Percentiles rank a stretch among this genome's conserved stretches.
Evolutionary conservation across 2,113 vertebrate species (phyloP).

Genomic region (Aphyosemion australe): DNA sequence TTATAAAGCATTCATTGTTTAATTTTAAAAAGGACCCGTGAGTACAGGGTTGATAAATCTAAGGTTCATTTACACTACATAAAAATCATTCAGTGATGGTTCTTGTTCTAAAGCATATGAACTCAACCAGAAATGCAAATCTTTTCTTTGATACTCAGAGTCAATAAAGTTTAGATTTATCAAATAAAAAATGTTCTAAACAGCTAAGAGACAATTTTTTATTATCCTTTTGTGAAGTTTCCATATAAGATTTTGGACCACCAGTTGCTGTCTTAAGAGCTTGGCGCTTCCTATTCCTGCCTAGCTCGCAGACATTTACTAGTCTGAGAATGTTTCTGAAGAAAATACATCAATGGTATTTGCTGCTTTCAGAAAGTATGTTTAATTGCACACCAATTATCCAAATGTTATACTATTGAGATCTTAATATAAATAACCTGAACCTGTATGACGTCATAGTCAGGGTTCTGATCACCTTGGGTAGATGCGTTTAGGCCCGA

Average conservation of each 20-base stretch:
- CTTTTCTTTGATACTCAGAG: not conserved
- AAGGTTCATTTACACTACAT: not conserved
- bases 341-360: no score
- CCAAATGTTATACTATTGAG: not conserved
- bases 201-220: no score
- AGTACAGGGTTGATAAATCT: not conserved
- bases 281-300: no score
- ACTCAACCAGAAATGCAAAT: not conserved
- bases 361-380: not conserved
- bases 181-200: no score
- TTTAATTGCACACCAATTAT: not conserved
- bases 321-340: no score
- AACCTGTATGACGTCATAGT: not conserved
- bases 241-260: no score
- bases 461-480: not conserved
- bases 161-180: no score
- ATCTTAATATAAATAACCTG: not conserved
- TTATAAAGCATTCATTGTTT: slow-evolving; percentile 19
- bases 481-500: no score
- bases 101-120: not conserved
- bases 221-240: no score
- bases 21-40: slow-evolving; percentile 4
- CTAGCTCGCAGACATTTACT: no score
- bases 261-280: no score
- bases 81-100: not conserved